phyloP scores from a whole-genome alignment of 2,888 invertebrate genomes.

The Candidula unifasciata region DNA sequence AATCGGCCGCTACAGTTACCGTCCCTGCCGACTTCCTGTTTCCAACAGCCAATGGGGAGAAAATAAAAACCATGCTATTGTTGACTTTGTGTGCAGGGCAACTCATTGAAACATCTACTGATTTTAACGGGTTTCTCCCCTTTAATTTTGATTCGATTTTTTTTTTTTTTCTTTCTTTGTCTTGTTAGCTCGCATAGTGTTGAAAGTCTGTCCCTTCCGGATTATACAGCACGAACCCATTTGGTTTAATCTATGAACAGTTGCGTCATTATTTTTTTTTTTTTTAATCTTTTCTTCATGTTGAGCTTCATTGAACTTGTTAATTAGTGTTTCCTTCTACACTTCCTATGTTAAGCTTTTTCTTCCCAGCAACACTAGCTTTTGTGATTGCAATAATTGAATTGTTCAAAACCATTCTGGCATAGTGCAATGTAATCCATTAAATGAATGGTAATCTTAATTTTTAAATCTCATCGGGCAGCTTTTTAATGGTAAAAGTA shows the following conservation, averaged over 20 bases:
- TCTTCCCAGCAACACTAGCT: neutral
- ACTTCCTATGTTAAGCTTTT: neutral
- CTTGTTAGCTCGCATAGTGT: neutral
- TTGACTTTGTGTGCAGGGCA: neutral
- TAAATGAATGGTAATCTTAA: too few relatives aligned
- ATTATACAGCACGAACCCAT: neutral
- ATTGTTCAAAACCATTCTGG: too few relatives aligned
- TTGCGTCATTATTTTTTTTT: neutral
- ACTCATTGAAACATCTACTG: neutral
- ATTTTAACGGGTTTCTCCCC: neutral
- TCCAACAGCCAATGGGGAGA: neutral
- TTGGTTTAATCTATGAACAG: too few relatives aligned
- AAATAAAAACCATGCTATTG: neutral
- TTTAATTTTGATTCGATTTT: neutral
- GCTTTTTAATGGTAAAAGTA: too few relatives aligned
- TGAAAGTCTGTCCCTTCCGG: neutral
- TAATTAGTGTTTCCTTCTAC: too few relatives aligned
- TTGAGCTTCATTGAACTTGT: neutral
- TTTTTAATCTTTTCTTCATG: neutral
- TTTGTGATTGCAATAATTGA: too few relatives aligned
- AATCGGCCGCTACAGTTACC: neutral
- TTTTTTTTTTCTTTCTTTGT: neutral
- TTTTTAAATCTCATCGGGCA: too few relatives aligned
- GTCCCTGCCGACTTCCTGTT: slow-evolving; percentile 11
- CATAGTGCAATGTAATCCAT: too few relatives aligned